phyloP scores from a whole-genome alignment of 2,888 invertebrate genomes.

The Plebejus melissa region DNA sequence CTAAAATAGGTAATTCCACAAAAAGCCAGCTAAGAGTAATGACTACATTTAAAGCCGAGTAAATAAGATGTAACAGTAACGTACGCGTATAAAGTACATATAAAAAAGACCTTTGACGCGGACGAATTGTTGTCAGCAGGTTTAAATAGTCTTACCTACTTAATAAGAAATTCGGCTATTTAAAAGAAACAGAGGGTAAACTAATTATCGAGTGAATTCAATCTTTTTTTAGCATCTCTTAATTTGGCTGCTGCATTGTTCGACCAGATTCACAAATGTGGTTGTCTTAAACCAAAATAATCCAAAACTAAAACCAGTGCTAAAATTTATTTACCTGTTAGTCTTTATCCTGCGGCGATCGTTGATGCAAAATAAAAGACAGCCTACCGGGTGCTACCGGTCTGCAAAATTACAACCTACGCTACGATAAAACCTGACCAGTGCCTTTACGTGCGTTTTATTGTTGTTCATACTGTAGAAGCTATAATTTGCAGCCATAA shows the following conservation, averaged over 20 bases:
- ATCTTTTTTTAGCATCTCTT: background rate
- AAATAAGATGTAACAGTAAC: background rate
- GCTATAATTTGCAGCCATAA: slow-evolving; percentile 2
- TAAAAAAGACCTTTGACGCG: background rate
- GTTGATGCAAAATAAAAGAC: slow-evolving; percentile 14
- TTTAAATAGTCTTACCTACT: background rate
- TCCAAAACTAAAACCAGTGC: background rate
- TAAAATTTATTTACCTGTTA: slow-evolving; percentile 12
- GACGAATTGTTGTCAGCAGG: background rate
- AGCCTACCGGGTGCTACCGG: slow-evolving; percentile 5
- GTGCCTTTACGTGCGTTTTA: background rate
- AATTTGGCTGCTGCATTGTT: slow-evolving; percentile 1
- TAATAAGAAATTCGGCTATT: background rate
- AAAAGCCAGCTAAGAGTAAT: background rate
- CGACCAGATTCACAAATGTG: slow-evolving; percentile 4
- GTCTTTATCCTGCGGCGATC: background rate
- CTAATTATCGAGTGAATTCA: background rate
- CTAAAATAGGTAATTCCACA: slow-evolving; percentile 16
- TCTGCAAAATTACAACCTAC: slow-evolving; percentile 11
- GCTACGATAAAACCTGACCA: slow-evolving; percentile 16
- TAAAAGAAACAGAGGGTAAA: background rate
- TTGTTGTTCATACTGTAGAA: background rate
- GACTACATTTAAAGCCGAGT: background rate
- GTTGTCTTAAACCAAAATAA: background rate
- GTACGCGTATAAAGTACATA: background rate